These are phyloP conservation scores for Lydus trimaculatus DNA, from an alignment of 2,888 invertebrate species.

Conservation along the genomic window DNA sequence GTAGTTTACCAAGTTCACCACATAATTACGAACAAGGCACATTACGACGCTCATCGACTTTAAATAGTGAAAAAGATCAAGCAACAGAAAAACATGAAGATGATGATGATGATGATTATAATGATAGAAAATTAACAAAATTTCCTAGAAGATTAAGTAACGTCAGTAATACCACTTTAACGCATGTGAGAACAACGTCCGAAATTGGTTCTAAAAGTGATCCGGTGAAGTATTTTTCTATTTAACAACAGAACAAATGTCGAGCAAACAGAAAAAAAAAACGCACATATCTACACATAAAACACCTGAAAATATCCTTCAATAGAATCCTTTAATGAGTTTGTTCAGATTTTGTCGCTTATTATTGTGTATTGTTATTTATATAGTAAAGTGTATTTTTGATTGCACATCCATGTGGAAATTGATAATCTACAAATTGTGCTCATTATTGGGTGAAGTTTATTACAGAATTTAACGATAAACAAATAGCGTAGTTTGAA, in stretches of 20 bases:
- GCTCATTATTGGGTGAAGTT: too few relatives aligned
- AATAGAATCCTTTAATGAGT: not conserved
- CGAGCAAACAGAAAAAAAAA: slow-evolving; percentile 1
- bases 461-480: not conserved
- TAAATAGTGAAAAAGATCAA: slow-evolving; percentile 55
- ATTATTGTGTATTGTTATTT: not conserved
- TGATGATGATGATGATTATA: slow-evolving; percentile 19
- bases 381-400: not conserved
- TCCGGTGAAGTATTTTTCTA: slow-evolving; percentile 54
- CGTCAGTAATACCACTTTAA: slow-evolving; percentile 67
- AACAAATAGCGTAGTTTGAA: not conserved
- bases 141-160: slow-evolving; percentile 61
- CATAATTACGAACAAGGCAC: slow-evolving; percentile 42
- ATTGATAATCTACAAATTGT: not conserved
- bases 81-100: slow-evolving; percentile 47
- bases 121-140: slow-evolving; percentile 29
- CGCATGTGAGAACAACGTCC: slow-evolving; percentile 66
- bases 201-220: slow-evolving; percentile 57
- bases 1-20: slow-evolving; percentile 51
- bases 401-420: not conserved
- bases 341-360: not conserved
- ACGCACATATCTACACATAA: not conserved
- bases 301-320: too few relatives aligned
- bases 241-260: slow-evolving; percentile 8
- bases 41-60: slow-evolving; percentile 61